phyloP scores from a whole-genome alignment of 2,797 vertebrate genomes.

The Salarias fasciatus region DNA sequence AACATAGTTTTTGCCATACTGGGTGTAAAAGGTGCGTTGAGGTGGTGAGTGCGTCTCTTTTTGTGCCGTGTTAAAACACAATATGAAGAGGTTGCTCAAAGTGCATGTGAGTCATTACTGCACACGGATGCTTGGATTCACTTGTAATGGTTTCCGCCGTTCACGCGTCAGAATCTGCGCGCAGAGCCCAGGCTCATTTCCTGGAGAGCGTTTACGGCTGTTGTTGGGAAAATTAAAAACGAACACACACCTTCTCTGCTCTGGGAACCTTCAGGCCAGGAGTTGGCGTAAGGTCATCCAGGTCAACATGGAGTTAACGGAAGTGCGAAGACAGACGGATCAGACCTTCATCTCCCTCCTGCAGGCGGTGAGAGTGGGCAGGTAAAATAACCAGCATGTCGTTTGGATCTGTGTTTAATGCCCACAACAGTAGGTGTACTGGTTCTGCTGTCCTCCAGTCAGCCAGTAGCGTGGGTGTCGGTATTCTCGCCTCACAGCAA shows the following conservation, averaged over 20 bases:
- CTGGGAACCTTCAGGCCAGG: constrained; percentile 82
- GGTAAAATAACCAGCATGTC: constrained; percentile 70
- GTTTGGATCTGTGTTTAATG: too few species aligned
- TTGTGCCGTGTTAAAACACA: background rate
- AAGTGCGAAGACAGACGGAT: constrained; percentile 93
- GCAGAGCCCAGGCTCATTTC: background rate
- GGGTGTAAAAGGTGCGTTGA: background rate
- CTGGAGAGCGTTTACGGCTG: background rate
- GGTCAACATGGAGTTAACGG: constrained; percentile 92
- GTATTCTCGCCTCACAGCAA: background rate
- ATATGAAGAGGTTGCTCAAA: background rate
- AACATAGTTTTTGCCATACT: background rate
- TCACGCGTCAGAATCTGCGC: background rate
- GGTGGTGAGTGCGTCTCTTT: background rate
- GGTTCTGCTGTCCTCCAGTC: too few species aligned
- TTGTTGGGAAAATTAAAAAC: background rate
- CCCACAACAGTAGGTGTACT: too few species aligned
- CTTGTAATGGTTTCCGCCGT: constrained; percentile 1
- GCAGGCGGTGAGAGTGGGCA: constrained; percentile 91
- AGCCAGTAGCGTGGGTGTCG: too few species aligned
- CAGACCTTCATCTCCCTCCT: constrained; percentile 91
- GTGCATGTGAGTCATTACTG: background rate
- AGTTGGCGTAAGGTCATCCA: constrained; percentile 94
- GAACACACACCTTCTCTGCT: background rate
- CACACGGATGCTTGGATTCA: background rate